Percentiles rank a stretch among this genome's conserved stretches.
These are phyloP conservation scores for Pseudois nayaur DNA, from an alignment of 2,113 vertebrate species.

Conservation along the genomic window DNA sequence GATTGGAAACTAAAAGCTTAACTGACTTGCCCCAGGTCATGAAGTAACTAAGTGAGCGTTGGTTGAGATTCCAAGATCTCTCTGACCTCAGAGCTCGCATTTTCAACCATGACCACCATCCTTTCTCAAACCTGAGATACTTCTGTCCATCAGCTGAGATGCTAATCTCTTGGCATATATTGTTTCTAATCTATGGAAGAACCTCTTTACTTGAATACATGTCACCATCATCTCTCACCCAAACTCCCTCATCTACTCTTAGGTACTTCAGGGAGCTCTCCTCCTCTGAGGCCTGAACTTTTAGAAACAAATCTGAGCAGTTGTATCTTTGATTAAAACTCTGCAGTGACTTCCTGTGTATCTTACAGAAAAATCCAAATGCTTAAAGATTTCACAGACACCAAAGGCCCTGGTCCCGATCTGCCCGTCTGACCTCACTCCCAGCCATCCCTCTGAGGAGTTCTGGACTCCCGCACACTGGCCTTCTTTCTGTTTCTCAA, in stretches of 20 bases:
- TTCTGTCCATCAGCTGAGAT: neutral
- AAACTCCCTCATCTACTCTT: neutral
- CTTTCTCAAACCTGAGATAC: neutral
- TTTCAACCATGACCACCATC: neutral
- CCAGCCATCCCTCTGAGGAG: neutral
- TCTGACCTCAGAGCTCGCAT: neutral
- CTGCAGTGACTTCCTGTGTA: neutral
- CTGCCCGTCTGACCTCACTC: neutral
- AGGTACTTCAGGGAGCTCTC: neutral
- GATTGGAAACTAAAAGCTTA: neutral
- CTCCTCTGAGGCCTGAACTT: neutral
- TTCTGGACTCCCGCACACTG: neutral
- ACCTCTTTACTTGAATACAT: neutral
- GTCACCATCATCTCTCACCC: neutral
- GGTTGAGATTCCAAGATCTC: neutral
- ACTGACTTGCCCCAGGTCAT: neutral
- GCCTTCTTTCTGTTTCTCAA: neutral
- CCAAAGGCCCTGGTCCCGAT: neutral
- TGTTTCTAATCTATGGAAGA: neutral
- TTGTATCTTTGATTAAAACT: neutral
- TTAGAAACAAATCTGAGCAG: neutral
- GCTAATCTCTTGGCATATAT: neutral
- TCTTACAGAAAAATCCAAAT: neutral
- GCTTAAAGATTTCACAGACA: neutral
- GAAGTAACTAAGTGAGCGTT: neutral